These are phyloP conservation scores for Neocrepidodera transversa DNA, from an alignment of 2,888 invertebrate genomes.

Conservation along the genomic window DNA sequence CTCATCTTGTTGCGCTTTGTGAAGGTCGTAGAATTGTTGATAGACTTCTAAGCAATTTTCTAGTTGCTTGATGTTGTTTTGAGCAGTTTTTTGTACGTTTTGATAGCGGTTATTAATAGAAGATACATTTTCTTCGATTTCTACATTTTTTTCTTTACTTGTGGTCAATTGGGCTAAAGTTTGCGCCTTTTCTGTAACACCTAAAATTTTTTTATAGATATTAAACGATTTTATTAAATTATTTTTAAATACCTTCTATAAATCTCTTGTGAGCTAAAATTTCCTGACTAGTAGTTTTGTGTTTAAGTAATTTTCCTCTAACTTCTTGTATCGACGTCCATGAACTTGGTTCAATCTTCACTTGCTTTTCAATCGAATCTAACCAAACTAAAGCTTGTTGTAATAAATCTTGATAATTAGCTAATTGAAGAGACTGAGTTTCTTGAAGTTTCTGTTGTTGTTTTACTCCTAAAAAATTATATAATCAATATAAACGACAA, in stretches of 20 bases:
- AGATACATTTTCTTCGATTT: constrained; percentile 73
- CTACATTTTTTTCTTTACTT: constrained; percentile 65
- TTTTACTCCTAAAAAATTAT: constrained; percentile 63
- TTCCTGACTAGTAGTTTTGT: constrained; percentile 88
- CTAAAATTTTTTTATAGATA: constrained; percentile 44
- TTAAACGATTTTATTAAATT: not conserved
- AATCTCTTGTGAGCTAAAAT: constrained; percentile 88
- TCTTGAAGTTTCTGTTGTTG: constrained; percentile 87
- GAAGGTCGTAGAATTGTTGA: constrained; percentile 85
- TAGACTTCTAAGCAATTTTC: constrained; percentile 81
- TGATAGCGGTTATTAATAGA: constrained; percentile 81
- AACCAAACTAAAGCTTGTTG: constrained; percentile 87
- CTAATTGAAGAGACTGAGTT: constrained; percentile 81
- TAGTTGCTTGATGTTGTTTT: constrained; percentile 73
- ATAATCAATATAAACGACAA: not conserved
- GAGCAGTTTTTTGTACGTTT: constrained; percentile 70
- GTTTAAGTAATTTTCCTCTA: constrained; percentile 81
- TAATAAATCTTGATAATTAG: constrained; percentile 84
- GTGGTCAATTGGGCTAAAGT: constrained; percentile 69
- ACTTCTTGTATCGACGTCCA: constrained; percentile 86
- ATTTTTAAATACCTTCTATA: constrained; percentile 69
- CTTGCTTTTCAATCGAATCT: constrained; percentile 80
- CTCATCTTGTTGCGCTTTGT: constrained; percentile 87
- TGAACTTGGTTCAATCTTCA: constrained; percentile 74
- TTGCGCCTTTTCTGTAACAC: constrained; percentile 87